Evolutionary conservation across 2,113 vertebrate genomes (phyloP).

Genomic region (Galbula dea): DNA sequence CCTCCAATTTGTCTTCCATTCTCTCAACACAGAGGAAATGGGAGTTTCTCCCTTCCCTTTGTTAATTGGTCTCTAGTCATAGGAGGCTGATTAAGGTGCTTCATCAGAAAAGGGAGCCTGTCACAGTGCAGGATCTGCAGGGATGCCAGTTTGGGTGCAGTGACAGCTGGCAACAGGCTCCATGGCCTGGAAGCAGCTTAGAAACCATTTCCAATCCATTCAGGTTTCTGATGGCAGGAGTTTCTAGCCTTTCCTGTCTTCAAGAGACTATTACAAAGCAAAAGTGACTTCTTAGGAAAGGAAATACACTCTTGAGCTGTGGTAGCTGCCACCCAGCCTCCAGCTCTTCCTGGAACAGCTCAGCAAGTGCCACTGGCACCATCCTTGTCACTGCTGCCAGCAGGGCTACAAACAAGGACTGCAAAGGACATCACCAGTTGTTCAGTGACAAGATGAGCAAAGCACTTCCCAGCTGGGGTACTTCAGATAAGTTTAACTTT

Average conservation of each 20-base stretch:
- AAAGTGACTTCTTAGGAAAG: background rate
- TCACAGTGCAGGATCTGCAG: background rate
- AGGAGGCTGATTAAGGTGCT: background rate
- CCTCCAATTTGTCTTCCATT: background rate
- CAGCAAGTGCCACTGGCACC: background rate
- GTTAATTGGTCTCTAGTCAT: background rate
- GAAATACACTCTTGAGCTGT: rapidly evolving
- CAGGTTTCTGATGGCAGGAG: background rate
- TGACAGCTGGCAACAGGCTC: background rate
- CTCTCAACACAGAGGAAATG: background rate
- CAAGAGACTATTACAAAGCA: background rate
- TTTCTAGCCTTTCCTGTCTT: background rate
- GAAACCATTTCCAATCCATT: background rate
- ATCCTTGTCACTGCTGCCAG: background rate
- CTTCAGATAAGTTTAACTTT: background rate
- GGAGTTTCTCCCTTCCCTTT: background rate
- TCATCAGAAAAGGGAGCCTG: background rate
- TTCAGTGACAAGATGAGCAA: background rate
- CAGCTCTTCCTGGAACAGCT: background rate
- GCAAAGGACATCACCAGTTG: background rate
- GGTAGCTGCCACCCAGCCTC: background rate
- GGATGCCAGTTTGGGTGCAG: background rate
- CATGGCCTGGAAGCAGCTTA: background rate
- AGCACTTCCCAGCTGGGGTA: background rate
- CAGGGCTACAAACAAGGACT: background rate